A percentile compares a stretch with the other conserved stretches of the same genome.
These are phyloP conservation scores for Junonia oenone DNA, from an alignment of 2,888 invertebrate genomes.

Conservation along the genomic window DNA sequence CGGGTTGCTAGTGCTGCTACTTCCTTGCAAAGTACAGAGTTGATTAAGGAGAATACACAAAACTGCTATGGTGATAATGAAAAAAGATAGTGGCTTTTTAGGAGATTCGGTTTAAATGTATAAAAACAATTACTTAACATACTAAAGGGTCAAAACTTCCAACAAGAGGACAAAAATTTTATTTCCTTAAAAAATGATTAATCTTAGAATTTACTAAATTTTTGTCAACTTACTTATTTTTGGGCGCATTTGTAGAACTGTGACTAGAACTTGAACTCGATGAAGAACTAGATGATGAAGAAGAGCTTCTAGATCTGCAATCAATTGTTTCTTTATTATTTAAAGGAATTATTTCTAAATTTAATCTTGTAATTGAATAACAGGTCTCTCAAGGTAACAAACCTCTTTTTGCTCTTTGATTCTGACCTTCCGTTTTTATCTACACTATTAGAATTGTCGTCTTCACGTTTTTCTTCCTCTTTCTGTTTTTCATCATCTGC, in stretches of 20 bases:
- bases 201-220: no score
- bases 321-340: slow-evolving; percentile 10
- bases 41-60: no score
- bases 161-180: background rate
- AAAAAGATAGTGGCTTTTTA: no score
- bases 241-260: slow-evolving; percentile 56
- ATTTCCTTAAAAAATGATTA: background rate
- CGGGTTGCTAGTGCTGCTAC: no score
- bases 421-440: slow-evolving; percentile 57
- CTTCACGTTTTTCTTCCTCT: slow-evolving; percentile 50
- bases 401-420: slow-evolving; percentile 60
- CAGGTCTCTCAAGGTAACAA: slow-evolving; percentile 23
- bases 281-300: slow-evolving; percentile 67
- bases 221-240: slow-evolving; percentile 57
- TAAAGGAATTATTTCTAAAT: no score
- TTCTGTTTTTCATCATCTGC: slow-evolving; percentile 50
- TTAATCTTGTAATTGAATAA: no score
- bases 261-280: slow-evolving; percentile 73
- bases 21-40: no score
- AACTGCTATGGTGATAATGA: no score
- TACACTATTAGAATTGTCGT: slow-evolving; percentile 36
- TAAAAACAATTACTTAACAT: no score
- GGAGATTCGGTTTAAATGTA: no score
- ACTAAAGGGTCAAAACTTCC: no score
- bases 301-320: slow-evolving; percentile 63